Evolutionary conservation across 2,888 invertebrate genomes (phyloP).

Genomic region (Acanthosepion pharaonis): DNA sequence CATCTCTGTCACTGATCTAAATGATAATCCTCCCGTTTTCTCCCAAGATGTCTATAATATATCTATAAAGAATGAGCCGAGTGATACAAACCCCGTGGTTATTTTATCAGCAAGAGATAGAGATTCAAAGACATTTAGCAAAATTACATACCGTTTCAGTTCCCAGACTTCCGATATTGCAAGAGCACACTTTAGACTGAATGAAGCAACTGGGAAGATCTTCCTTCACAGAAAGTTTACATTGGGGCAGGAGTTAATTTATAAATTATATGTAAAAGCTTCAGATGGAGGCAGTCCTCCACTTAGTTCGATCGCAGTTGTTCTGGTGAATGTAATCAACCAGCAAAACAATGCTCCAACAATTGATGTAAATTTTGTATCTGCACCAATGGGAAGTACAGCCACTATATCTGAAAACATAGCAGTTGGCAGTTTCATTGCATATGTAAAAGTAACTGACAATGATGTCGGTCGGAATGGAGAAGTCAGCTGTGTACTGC

Average conservation of each 20-base stretch:
- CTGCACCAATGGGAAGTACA: background rate
- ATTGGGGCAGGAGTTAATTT: background rate
- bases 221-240: background rate
- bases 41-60: background rate
- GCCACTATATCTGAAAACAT: background rate
- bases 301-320: background rate
- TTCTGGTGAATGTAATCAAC: background rate
- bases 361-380: background rate
- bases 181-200: background rate
- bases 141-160: background rate
- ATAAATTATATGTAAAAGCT: constrained; percentile 2
- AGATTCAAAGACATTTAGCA: background rate
- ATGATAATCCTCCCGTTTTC: background rate
- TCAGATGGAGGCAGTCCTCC: background rate
- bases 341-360: background rate
- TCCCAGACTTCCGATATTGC: background rate
- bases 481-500: background rate
- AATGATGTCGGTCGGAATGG: background rate
- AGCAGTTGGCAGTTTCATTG: constrained; percentile 15
- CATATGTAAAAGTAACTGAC: background rate
- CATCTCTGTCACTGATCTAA: background rate
- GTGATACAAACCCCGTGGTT: background rate
- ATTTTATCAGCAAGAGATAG: background rate
- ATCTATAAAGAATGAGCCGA: background rate
- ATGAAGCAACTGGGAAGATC: background rate